Percentiles rank a stretch among this genome's conserved stretches.
These are phyloP conservation scores for Yponomeuta plumbellus DNA, from an alignment of 2,888 invertebrate genomes.

Conservation along the genomic window DNA sequence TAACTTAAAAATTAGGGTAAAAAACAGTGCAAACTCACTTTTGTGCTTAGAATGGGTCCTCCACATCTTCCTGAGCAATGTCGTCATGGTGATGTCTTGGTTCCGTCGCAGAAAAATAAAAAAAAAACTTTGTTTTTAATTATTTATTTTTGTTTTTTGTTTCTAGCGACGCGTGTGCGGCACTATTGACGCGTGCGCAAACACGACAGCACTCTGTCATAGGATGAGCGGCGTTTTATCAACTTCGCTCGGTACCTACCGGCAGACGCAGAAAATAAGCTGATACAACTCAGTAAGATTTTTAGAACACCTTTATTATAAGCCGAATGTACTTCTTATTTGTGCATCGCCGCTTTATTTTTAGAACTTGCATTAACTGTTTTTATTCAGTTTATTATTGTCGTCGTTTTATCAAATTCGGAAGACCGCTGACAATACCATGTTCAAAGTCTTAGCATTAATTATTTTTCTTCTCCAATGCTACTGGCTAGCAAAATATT, in stretches of 20 bases:
- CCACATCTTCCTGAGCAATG: constrained; percentile 80
- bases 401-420: not conserved
- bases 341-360: not conserved
- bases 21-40: constrained; percentile 70
- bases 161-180: constrained; percentile 47
- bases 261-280: not conserved
- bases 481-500: not conserved
- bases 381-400: too few relatives aligned
- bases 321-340: not conserved
- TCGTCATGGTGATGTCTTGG: constrained; percentile 56
- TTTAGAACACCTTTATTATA: not conserved
- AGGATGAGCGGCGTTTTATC: not conserved
- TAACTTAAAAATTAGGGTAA: not conserved
- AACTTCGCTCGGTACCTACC: not conserved
- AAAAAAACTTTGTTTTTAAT: not conserved
- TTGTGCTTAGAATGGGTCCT: constrained; percentile 81
- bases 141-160: constrained; percentile 31
- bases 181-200: constrained; percentile 13
- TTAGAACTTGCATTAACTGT: not conserved
- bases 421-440: not conserved
- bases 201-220: not conserved
- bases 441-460: not conserved
- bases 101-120: not conserved
- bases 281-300: not conserved
- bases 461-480: not conserved